Percentiles rank a stretch among this genome's conserved stretches.
Conservation (phyloP, 2,888 invertebrate genomes). For the Drosophila pseudotalamancana region DNA sequence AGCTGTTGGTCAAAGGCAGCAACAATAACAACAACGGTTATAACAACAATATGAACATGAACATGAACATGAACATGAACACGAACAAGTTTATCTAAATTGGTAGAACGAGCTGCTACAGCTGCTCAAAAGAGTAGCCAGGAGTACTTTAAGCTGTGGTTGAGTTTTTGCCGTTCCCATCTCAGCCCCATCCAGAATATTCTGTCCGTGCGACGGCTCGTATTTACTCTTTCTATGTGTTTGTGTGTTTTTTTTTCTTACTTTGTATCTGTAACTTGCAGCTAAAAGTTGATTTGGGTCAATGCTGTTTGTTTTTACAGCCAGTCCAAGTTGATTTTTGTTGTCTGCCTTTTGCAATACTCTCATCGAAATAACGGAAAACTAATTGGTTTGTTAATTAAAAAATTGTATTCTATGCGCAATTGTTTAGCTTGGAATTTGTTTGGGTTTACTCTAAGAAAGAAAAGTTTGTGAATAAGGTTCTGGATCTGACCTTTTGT, state of each 20-base stretch:
- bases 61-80: conserved; percentile 45
- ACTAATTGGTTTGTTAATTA: conserved; percentile 80
- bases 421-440: conserved; percentile 41
- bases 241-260: conserved; percentile 1
- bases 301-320: conserved; percentile 64
- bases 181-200: neutral
- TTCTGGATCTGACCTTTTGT: conserved; percentile 12
- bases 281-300: conserved; percentile 72
- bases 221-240: conserved; percentile 61
- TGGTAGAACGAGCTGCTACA: conserved; percentile 62
- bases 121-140: conserved; percentile 35
- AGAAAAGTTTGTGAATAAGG: neutral
- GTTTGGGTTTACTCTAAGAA: conserved; percentile 3
- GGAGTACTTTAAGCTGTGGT: conserved; percentile 51
- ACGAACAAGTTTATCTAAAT: conserved; percentile 77
- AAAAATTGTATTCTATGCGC: conserved; percentile 53
- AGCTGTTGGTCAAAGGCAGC: conserved; percentile 59
- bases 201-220: conserved; percentile 10
- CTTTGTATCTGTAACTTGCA: conserved; percentile 54
- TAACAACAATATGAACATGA: conserved; percentile 20
- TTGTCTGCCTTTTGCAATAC: conserved; percentile 17
- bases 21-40: conserved; percentile 43
- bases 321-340: conserved; percentile 47
- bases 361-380: conserved; percentile 58
- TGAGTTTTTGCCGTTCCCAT: neutral